A percentile compares a stretch with the other conserved stretches of the same genome.
Evolutionary conservation across 2,888 invertebrate genomes (phyloP).

Genomic region (Drosophila kanekoi): DNA sequence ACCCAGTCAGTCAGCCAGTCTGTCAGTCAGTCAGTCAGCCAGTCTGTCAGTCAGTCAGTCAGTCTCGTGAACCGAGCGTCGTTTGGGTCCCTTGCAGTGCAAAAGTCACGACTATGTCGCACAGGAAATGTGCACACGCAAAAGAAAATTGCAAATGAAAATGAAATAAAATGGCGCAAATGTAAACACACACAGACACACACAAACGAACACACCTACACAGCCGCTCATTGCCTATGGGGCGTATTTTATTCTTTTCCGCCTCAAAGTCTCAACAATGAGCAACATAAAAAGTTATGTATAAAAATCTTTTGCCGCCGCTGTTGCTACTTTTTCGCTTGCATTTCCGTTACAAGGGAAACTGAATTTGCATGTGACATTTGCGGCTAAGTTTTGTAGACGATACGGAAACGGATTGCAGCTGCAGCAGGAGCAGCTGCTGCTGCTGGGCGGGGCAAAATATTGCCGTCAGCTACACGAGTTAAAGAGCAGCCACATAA

Average conservation of each 20-base stretch:
- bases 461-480: conserved; percentile 40
- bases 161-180: conserved; percentile 73
- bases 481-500: conserved; percentile 44
- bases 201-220: conserved; percentile 11
- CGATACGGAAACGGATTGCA: conserved; percentile 8
- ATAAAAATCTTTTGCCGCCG: conserved; percentile 62
- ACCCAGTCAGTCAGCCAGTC: conserved; percentile 25
- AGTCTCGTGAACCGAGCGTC: conserved; percentile 4
- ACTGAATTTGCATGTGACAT: conserved; percentile 72
- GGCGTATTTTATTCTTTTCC: conserved; percentile 61
- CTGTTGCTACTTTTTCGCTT: conserved; percentile 63
- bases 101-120: conserved; percentile 65
- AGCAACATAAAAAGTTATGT: conserved; percentile 71
- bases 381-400: conserved; percentile 55
- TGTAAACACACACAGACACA: conserved; percentile 52
- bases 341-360: conserved; percentile 72
- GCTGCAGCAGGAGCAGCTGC: conserved; percentile 3
- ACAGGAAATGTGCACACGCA: conserved; percentile 71
- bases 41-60: conserved; percentile 24
- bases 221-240: conserved; percentile 57
- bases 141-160: conserved; percentile 71
- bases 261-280: conserved; percentile 61
- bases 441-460: conserved; percentile 3
- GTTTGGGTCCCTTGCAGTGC: conserved; percentile 38
- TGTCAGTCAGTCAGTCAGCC: conserved; percentile 25